Evolutionary conservation across 2,797 vertebrate species (phyloP), one percentile per base, ranked within the genome.

Genomic region (Semaprochilodus insignis): DNA sequence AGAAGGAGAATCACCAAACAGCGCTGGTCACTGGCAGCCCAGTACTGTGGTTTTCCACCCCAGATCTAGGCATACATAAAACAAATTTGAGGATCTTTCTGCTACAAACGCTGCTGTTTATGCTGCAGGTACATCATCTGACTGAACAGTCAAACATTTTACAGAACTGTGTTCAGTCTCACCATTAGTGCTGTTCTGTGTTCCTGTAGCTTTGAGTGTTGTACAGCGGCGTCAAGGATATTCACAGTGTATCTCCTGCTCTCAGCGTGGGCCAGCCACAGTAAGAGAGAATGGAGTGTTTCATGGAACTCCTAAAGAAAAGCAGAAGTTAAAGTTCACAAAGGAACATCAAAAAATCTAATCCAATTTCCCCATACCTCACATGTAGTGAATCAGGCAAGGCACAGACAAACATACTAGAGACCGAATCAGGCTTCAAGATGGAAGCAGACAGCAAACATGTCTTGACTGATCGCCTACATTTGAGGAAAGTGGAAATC

Each of bases 191-290:
- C 93, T 87, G 83, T 87, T 81, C 63, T 89, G 82, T 95, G 91
- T 19, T 94, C 93, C 74, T 88, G 88, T 78, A 95, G 89, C 2
- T 75, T 78, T 67, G 80, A 78, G 57, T 77, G 90, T 1, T 93
- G 89, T 0, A 94, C 91, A 31, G 89, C 86, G 0, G 90, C 90
- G 77, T 94, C 85, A 0, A 85, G 62, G 83, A 95, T 86, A 55
- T 91, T 92, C 59, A 94, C 94, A 0, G 93, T 80, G 25, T 89
- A 93, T 77, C 95, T 92, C 27, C 89, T 89, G 84, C 93, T 94
- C 85, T 98, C 97, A 0, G 96, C 96, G 8, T 92, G 92, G 0
- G 94, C 94, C 85, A 99, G 86, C 96, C 97, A 99, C 85, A 98
- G 91, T 81, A 99, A 91, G 84, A 98, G 91, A 4, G 94, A 94